phyloP scores from a whole-genome alignment of 2,113 vertebrate species.

The Silurus meridionalis region DNA sequence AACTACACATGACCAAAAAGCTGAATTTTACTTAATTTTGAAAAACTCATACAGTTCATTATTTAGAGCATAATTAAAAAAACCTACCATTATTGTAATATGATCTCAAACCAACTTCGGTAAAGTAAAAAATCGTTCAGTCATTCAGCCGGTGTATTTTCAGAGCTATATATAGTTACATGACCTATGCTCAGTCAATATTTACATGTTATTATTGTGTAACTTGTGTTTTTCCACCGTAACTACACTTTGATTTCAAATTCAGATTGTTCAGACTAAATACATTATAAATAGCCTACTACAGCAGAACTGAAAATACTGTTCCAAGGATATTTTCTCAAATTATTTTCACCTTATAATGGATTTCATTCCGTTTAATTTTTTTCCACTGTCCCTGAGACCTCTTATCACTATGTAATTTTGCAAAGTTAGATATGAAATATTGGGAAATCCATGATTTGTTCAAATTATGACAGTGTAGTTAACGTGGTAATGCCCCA shows the following conservation, averaged over 20 bases:
- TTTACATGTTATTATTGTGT: slow-evolving; percentile 22
- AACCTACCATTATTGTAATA: slow-evolving; percentile 2
- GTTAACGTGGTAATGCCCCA: not conserved
- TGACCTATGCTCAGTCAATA: not conserved
- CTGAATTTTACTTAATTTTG: not conserved
- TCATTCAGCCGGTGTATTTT: not conserved
- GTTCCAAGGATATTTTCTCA: not conserved
- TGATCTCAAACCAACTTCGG: not conserved
- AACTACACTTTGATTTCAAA: not conserved
- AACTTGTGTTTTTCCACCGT: not conserved
- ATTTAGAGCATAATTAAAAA: not conserved
- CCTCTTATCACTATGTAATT: not conserved
- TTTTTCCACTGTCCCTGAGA: not conserved
- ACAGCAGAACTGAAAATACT: not conserved
- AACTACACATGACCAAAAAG: not conserved
- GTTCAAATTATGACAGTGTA: not conserved
- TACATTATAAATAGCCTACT: not conserved
- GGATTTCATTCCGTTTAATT: not conserved
- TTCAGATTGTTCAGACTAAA: not conserved
- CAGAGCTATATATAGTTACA: not conserved
- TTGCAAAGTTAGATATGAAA: too few species aligned
- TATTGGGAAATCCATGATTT: not conserved
- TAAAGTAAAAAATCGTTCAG: not conserved
- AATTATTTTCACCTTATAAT: not conserved
- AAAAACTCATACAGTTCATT: not conserved